Evolutionary conservation across 2,797 vertebrate genomes (phyloP).

Genomic region (Eupleurogrammus muticus): DNA sequence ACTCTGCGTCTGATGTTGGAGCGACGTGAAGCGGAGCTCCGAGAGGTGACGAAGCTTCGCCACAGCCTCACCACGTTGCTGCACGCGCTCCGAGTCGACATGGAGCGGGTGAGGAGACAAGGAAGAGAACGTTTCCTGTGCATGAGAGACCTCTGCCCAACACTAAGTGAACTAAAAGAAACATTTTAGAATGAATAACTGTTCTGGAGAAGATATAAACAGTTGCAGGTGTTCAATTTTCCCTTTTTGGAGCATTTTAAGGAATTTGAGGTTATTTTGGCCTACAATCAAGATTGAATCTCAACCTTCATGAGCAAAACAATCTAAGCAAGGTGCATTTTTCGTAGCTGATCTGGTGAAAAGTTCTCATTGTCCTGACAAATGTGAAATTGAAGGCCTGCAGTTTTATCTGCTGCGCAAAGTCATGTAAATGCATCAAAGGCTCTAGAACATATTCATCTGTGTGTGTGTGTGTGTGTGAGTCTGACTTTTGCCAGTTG

Average conservation of each 20-base stretch:
- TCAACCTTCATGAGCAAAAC: no score
- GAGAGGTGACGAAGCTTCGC: conserved; percentile 80
- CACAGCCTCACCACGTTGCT: conserved; percentile 79
- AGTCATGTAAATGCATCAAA: background rate
- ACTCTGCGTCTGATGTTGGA: conserved; percentile 77
- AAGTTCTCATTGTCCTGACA: no score
- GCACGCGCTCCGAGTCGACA: conserved; percentile 72
- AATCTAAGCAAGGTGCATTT: background rate
- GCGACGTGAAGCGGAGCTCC: conserved; percentile 82
- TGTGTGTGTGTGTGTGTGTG: no score
- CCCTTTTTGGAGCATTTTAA: no score
- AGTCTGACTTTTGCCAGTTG: background rate
- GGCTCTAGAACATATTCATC: background rate
- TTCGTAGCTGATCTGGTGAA: background rate
- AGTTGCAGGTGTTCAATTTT: no score
- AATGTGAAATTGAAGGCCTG: background rate
- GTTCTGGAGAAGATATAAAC: background rate
- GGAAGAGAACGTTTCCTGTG: background rate
- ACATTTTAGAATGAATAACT: background rate
- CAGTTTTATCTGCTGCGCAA: background rate
- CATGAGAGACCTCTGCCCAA: background rate
- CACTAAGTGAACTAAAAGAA: background rate
- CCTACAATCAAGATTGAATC: no score
- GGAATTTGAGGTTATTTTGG: no score
- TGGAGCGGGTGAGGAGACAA: conserved; percentile 69